Percentiles rank a stretch among this genome's conserved stretches.
Evolutionary conservation across 1,140 invertebrate genomes (phyloP).

Genomic region (Eueides isabella): DNA sequence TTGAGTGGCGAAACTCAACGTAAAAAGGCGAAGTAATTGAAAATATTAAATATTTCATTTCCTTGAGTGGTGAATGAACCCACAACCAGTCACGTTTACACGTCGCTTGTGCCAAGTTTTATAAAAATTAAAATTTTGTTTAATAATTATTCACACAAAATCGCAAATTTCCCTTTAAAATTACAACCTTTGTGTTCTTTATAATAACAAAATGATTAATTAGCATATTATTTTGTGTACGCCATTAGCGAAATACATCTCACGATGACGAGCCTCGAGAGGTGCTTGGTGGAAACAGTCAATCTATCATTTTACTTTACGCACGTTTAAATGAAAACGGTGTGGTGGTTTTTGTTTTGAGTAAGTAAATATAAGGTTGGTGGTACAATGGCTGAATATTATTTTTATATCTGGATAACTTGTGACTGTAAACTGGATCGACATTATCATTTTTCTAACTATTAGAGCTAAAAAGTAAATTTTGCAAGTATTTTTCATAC

Average conservation of each 20-base stretch:
- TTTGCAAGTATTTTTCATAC: no score
- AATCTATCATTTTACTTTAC: constrained; percentile 12
- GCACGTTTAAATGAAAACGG: constrained; percentile 3
- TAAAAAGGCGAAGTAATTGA: no score
- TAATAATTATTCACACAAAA: no score
- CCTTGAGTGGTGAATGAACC: no score
- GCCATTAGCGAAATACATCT: neutral
- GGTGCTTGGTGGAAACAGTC: neutral
- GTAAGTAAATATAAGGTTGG: neutral
- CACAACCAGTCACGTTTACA: no score
- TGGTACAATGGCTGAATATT: neutral
- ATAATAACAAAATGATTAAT: constrained; percentile 2
- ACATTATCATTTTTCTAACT: no score
- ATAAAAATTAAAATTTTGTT: no score
- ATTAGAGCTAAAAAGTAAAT: no score
- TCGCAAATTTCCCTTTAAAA: neutral
- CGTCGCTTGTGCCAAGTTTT: no score
- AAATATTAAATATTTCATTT: no score
- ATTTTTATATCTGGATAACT: neutral
- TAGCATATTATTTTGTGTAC: neutral
- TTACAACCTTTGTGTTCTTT: neutral
- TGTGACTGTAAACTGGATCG: no score
- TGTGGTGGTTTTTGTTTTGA: neutral
- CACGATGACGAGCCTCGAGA: constrained; percentile 3
- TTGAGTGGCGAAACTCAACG: no score